Base-by-base conservation (phyloP, 1,140 invertebrate species). In the Asobara japonica region DNA sequence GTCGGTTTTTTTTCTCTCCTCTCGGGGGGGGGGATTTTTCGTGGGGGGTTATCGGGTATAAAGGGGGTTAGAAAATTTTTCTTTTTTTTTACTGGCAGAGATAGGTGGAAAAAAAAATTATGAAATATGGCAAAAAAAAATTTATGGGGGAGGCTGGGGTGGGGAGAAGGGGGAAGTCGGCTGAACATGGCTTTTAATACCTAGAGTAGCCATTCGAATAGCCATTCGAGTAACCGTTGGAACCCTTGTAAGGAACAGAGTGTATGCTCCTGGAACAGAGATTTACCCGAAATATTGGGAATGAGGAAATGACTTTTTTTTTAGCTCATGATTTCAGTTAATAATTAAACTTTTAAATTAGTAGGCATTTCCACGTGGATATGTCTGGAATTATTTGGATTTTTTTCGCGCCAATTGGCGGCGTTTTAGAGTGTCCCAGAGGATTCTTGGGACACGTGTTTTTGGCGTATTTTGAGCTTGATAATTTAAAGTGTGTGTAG, bases 181-280 rank as follows among this genome's bases (percentile, higher is more conserved):
- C 60, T 73, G 38, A 65, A 69, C 77, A 83, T 84, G 84, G 84
- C 83, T 82, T 84, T 84, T 87, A 87, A 81, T 87, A 87, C 85
- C 85, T 87, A 86, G 85, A 86, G 85, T 87, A 87, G 82, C 86
- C 84, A 86, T 86, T 87, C 79, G 86, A 87, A 85, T 86, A 87
- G 83, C 86, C 85, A 83, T 87, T 87, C 77, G 85, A 86, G 84
- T 87, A 87, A 83, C 86, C 85, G 85, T 87, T 87, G 84, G 86
- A 87, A 79, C 86, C 86, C 84, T 88, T 87, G 86, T 86, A 86
- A 79, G 86, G 84, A 84, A 87, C 86, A 80, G 86, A 87, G 79
- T 88, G 86, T 87, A 88, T 88, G 84, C 86, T 87, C 84, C 86
- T 88, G 85, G 84, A 88, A 87, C 86, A 88, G 79, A 88, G 82